phyloP scores from a whole-genome alignment of 2,888 invertebrate genomes.

The Chromoteleia sp. region DNA sequence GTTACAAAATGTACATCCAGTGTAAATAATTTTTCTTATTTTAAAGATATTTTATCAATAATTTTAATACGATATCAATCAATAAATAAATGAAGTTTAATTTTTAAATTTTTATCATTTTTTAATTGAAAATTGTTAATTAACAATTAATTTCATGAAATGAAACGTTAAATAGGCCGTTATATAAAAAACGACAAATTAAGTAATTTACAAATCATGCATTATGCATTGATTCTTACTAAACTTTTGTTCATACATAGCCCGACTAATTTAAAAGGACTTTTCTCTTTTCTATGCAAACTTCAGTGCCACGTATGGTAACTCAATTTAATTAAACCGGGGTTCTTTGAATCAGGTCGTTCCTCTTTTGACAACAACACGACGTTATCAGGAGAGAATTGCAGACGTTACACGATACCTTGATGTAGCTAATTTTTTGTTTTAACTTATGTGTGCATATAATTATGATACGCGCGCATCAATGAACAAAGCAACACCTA shows the following conservation, averaged over 20 bases:
- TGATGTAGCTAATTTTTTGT: conserved; percentile 22
- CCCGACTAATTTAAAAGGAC: conserved; percentile 12
- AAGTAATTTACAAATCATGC: too few species aligned
- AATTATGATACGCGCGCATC: too few species aligned
- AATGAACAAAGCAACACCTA: too few species aligned
- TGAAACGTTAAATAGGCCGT: background rate
- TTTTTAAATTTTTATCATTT: too few species aligned
- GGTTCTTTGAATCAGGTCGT: conserved; percentile 28
- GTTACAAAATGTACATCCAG: too few species aligned
- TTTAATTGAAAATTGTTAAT: too few species aligned
- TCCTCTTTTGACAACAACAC: conserved; percentile 7
- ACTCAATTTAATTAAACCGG: conserved; percentile 35
- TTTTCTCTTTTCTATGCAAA: conserved; percentile 5
- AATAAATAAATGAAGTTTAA: too few species aligned
- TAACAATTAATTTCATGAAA: background rate
- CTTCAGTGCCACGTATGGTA: background rate
- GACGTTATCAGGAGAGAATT: conserved; percentile 20
- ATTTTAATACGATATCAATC: too few species aligned
- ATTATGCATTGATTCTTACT: too few species aligned
- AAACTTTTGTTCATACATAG: background rate
- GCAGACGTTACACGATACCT: conserved; percentile 11
- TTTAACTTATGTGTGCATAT: background rate
- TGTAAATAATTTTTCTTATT: too few species aligned
- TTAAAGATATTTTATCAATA: too few species aligned
- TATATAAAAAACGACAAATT: background rate